These are phyloP conservation scores for Paragorgia papillata DNA, from an alignment of 92 coral and sea anemone species.

Conservation along the genomic window DNA sequence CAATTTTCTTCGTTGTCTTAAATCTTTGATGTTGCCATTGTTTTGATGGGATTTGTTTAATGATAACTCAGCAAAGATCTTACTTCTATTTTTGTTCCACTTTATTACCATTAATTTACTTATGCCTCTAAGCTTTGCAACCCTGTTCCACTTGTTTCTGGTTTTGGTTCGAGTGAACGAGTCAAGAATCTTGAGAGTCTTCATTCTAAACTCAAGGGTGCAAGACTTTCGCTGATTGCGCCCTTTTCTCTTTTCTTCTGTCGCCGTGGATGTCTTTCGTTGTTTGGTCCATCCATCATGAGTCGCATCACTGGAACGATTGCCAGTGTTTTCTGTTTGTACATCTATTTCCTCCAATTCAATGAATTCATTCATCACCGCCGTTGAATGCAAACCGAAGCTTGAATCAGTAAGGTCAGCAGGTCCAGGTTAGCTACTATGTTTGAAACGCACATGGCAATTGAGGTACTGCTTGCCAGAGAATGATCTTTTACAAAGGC, in stretches of 20 bases:
- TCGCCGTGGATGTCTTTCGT: too few relatives aligned
- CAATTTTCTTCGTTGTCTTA: too few relatives aligned
- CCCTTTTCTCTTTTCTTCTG: too few relatives aligned
- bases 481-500: slow-evolving; percentile 24
- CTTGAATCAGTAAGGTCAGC: too few relatives aligned
- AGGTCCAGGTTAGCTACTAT: not conserved
- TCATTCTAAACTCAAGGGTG: slow-evolving; percentile 58
- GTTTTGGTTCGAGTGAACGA: slow-evolving; percentile 45
- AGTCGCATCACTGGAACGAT: too few relatives aligned
- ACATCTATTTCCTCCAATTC: too few relatives aligned
- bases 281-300: too few relatives aligned
- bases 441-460: slow-evolving; percentile 48
- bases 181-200: slow-evolving; percentile 25
- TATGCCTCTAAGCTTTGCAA: slow-evolving; percentile 61
- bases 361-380: too few relatives aligned
- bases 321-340: too few relatives aligned
- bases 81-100: slow-evolving; percentile 61
- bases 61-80: slow-evolving; percentile 44
- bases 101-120: slow-evolving; percentile 64
- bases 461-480: slow-evolving; percentile 38
- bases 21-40: too few relatives aligned
- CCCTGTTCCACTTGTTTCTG: slow-evolving; percentile 55
- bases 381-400: too few relatives aligned
- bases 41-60: slow-evolving; percentile 51
- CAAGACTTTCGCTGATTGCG: slow-evolving; percentile 55